A percentile compares a stretch with the other conserved stretches of the same genome.
phyloP scores from a whole-genome alignment of 1,140 invertebrate species.

The Dreissena rostriformis region DNA sequence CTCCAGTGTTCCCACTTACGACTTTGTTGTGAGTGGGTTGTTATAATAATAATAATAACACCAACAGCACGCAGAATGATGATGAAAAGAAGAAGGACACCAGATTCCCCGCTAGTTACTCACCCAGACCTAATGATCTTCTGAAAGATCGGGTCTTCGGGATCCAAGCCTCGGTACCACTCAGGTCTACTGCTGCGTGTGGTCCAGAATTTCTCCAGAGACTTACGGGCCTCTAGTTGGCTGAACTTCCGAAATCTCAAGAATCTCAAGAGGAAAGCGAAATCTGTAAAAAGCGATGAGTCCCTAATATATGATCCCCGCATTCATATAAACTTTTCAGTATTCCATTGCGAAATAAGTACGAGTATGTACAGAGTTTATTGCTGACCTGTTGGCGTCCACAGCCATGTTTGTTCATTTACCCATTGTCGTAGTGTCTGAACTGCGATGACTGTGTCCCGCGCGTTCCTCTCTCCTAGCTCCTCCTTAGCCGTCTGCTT shows the following conservation, averaged over 20 bases:
- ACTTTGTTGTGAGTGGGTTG: not conserved
- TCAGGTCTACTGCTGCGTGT: conserved; percentile 14
- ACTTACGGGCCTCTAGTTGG: conserved; percentile 32
- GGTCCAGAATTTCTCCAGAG: conserved; percentile 45
- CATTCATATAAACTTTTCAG: not conserved
- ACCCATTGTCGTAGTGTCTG: conserved; percentile 56
- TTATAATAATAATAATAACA: too few species aligned
- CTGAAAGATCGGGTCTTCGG: not conserved
- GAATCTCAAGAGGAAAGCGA: conserved; percentile 27
- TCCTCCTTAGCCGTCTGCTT: conserved; percentile 61
- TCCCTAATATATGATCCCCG: not conserved
- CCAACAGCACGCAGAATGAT: too few species aligned
- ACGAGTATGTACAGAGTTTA: not conserved
- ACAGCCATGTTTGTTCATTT: conserved; percentile 47
- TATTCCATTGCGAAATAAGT: not conserved
- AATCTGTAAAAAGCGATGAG: conserved; percentile 18
- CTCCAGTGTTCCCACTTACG: not conserved
- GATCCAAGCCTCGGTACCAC: conserved; percentile 31
- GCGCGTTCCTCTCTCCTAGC: conserved; percentile 59
- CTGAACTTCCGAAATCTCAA: conserved; percentile 41
- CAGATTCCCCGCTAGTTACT: not conserved
- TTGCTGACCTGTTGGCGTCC: conserved; percentile 44
- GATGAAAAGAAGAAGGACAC: too few species aligned
- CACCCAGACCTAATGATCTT: conserved; percentile 38
- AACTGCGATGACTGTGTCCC: conserved; percentile 53